Conservation (phyloP, 1,140 invertebrate species). For the Drosophila rufa region DNA sequence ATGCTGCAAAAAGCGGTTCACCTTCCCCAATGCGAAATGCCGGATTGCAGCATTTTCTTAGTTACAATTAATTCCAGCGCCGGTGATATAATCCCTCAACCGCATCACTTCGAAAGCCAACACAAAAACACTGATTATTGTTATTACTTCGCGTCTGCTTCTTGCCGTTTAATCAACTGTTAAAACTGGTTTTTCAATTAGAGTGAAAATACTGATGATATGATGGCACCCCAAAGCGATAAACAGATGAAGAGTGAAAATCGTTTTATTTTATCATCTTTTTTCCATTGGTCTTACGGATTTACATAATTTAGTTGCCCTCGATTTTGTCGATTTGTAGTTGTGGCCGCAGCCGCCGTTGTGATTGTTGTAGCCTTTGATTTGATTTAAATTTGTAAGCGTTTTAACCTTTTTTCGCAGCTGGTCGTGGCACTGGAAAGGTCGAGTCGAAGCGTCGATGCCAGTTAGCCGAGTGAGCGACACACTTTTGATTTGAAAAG, state of each 20-base stretch:
- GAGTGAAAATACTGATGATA: constrained; percentile 82
- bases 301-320: constrained; percentile 83
- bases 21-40: constrained; percentile 63
- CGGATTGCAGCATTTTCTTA: constrained; percentile 64
- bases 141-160: constrained; percentile 61
- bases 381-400: constrained; percentile 57
- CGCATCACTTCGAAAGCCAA: constrained; percentile 36
- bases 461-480: constrained; percentile 45
- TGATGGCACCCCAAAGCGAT: constrained; percentile 65
- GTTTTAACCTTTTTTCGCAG: constrained; percentile 53
- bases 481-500: constrained; percentile 52
- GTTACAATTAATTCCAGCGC: constrained; percentile 75
- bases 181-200: constrained; percentile 83
- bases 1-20: constrained; percentile 71
- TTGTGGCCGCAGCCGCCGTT: constrained; percentile 14
- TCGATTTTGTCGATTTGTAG: constrained; percentile 52
- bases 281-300: constrained; percentile 48
- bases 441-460: constrained; percentile 41
- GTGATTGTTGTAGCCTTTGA: constrained; percentile 49
- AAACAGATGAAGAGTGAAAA: constrained; percentile 69
- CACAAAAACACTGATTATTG: constrained; percentile 51
- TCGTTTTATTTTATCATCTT: constrained; percentile 67
- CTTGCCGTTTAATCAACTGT: constrained; percentile 76
- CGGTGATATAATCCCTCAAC: constrained; percentile 74
- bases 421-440: constrained; percentile 39